These are phyloP conservation scores for Euleptes europaea DNA, from an alignment of 2,113 vertebrate genomes.

Conservation along the genomic window DNA sequence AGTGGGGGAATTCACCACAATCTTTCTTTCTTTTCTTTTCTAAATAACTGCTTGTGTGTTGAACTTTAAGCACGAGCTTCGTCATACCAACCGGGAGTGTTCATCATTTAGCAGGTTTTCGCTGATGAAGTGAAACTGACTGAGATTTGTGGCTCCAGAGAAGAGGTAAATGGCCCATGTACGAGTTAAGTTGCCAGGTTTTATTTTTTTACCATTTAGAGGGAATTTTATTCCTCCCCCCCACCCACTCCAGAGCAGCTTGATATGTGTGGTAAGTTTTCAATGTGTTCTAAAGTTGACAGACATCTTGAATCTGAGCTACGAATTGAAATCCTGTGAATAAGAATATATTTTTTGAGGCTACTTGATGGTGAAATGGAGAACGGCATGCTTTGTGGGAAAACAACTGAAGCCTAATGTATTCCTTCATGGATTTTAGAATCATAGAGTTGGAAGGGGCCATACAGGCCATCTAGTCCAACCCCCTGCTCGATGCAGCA, in stretches of 20 bases:
- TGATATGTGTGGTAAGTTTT: background rate
- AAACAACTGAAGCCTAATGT: conserved; percentile 2
- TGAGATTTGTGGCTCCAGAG: background rate
- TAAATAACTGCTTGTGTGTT: background rate
- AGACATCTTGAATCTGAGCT: background rate
- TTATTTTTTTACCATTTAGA: conserved; percentile 5
- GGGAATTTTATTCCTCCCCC: background rate
- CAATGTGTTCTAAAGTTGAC: background rate
- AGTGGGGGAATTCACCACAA: background rate
- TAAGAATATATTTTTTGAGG: conserved; percentile 2
- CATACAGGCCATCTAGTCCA: too few relatives aligned
- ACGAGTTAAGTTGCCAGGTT: background rate
- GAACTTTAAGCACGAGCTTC: background rate
- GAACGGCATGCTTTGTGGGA: background rate
- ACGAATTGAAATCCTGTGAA: conserved; percentile 14
- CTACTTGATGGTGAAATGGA: background rate
- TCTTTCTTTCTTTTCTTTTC: background rate
- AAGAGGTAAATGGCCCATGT: background rate
- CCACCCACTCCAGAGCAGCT: background rate
- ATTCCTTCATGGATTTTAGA: conserved; percentile 3
- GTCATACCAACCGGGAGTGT: background rate
- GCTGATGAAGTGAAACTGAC: conserved; percentile 6
- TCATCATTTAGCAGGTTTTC: background rate
- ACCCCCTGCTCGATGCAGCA: too few relatives aligned
- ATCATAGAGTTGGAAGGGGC: too few relatives aligned